Evolutionary conservation across 2,113 vertebrate genomes (phyloP), one percentile per base, ranked within the genome.

Genomic region (Apeltes quadracus): DNA sequence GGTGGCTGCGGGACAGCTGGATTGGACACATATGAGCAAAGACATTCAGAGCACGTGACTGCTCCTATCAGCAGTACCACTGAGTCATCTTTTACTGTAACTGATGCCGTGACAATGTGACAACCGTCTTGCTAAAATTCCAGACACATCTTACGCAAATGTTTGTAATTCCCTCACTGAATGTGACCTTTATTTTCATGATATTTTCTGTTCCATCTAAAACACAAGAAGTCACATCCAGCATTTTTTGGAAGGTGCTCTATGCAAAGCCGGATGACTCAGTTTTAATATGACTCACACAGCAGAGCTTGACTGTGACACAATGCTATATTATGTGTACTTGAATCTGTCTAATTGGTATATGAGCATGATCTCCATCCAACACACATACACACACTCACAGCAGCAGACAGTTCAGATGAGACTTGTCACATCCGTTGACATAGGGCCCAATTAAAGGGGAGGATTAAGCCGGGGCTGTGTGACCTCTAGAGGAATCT

Each of bases 381-480:
- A 10, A 15, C 29, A 55, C 23, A 36, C 63, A 71, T 32, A 65
- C 67, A 81, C 56, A 74, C 67, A 69, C 5, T 55, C 63, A 53
- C 14, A 38, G 67, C 86, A 86, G 74, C 76, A 92, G 83, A 84
- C 90, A 66, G 81, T 87, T 93, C 92, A 92, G 91, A 93, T 93
- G 93, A 91, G 90, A 93, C 83, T 92, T 92, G 91, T 93, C 91
- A 92, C 78, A 76, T 88, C 78, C 63, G 82, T 83, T 93, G 93
- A 93, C 93, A 87, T 80, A 50, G 86, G 87, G 91, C 90, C 93
- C 91, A 93, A 94, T 94, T 93, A 94, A 92, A 94, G 90, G 90
- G 91, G 92, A 92, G 91, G 92, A 93, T 94, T 93, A 93, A 85
- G 84, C 88, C 78, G 68, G 93, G 93, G 86, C 93, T 94, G 87